Evolutionary conservation across 2,888 invertebrate species (phyloP).

Genomic region (Eupithecia tripunctaria): DNA sequence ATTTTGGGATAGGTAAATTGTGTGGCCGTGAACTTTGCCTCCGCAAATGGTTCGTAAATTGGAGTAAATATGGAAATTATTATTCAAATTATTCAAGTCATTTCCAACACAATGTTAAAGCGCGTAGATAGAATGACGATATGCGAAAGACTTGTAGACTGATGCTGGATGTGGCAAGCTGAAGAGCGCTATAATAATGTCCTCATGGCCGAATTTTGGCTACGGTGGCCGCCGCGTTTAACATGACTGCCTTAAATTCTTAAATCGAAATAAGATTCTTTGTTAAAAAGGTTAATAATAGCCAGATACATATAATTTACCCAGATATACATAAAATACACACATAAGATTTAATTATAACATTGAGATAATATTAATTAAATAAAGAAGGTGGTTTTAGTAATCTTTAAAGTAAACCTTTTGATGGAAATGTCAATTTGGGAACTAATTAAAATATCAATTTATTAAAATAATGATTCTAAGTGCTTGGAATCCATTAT

Average conservation of each 20-base stretch:
- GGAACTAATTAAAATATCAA: not conserved
- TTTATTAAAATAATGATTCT: not conserved
- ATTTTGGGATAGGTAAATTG: constrained; percentile 3
- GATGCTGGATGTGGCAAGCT: too few species aligned
- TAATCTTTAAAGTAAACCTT: not conserved
- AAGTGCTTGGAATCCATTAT: not conserved
- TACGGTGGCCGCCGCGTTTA: too few species aligned
- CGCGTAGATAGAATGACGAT: too few species aligned
- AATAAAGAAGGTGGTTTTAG: not conserved
- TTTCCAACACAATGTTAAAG: not conserved
- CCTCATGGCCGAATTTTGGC: too few species aligned
- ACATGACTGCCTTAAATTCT: too few species aligned
- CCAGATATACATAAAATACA: too few species aligned
- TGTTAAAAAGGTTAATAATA: too few species aligned
- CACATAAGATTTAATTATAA: not conserved
- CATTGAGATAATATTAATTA: not conserved
- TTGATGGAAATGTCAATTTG: not conserved
- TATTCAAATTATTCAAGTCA: not conserved
- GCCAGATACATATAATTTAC: too few species aligned
- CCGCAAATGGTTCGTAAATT: not conserved
- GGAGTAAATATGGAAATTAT: not conserved
- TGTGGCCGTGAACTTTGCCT: not conserved
- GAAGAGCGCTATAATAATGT: too few species aligned
- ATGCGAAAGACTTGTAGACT: too few species aligned
- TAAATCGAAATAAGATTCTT: too few species aligned